These are phyloP conservation scores for Chromis chromis DNA, from an alignment of 2,797 vertebrate species.

Conservation along the genomic window DNA sequence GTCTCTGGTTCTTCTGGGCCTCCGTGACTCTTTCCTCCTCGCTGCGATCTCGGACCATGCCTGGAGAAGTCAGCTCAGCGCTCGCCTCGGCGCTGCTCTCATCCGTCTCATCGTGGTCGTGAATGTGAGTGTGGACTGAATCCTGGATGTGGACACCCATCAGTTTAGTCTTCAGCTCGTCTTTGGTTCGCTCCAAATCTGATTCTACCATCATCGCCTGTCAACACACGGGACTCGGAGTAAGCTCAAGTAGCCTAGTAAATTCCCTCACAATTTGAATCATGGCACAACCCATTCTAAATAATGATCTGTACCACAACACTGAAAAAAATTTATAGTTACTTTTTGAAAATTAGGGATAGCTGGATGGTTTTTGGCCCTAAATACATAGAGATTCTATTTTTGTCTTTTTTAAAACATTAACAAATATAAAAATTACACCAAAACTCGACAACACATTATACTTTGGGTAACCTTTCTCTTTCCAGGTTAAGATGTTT, in stretches of 20 bases:
- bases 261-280: neutral
- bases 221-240: slow-evolving; percentile 42
- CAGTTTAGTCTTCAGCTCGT: slow-evolving; percentile 91
- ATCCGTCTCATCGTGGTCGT: slow-evolving; percentile 94
- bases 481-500: neutral
- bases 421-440: neutral
- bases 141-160: slow-evolving; percentile 91
- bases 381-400: neutral
- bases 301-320: neutral
- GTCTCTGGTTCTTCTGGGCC: slow-evolving; percentile 94
- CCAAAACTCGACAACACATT: neutral
- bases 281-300: neutral
- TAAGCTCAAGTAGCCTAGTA: slow-evolving; percentile 13
- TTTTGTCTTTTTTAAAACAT: neutral
- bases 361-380: neutral
- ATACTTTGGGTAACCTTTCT: neutral
- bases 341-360: neutral
- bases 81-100: slow-evolving; percentile 96
- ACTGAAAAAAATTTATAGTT: neutral
- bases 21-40: slow-evolving; percentile 96
- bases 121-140: slow-evolving; percentile 85
- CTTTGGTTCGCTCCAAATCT: slow-evolving; percentile 94
- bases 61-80: slow-evolving; percentile 90
- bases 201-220: slow-evolving; percentile 92
- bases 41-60: slow-evolving; percentile 92